Conservation (phyloP, 2,888 invertebrate species). For the Himalopsyche anomala region DNA sequence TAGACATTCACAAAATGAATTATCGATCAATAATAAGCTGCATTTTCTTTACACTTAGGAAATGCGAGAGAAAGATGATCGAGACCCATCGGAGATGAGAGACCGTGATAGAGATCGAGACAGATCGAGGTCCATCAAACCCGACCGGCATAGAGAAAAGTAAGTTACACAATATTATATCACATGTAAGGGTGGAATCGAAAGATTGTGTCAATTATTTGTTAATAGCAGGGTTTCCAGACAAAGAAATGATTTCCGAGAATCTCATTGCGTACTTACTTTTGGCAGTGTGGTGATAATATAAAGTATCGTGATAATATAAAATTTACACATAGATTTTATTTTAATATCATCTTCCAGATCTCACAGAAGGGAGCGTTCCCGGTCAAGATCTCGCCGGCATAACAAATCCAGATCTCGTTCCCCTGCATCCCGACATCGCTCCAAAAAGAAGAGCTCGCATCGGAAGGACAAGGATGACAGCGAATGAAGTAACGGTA, state of each 20-base stretch:
- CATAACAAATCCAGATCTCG: slow-evolving; percentile 85
- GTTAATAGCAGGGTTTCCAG: too few species aligned
- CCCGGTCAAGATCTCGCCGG: slow-evolving; percentile 80
- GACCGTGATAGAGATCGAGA: slow-evolving; percentile 75
- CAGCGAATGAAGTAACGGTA: slow-evolving; percentile 76
- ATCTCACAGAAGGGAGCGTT: slow-evolving; percentile 82
- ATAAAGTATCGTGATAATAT: too few species aligned
- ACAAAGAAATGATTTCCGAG: too few species aligned
- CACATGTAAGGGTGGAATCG: too few species aligned
- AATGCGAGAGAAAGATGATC: slow-evolving; percentile 65
- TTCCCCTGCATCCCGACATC: slow-evolving; percentile 81
- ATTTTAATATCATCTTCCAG: slow-evolving; percentile 68
- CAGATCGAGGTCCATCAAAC: slow-evolving; percentile 78
- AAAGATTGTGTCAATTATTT: too few species aligned
- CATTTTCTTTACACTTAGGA: slow-evolving; percentile 47
- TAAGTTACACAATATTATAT: slow-evolving; percentile 68
- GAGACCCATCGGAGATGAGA: slow-evolving; percentile 66
- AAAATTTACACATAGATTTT: not conserved
- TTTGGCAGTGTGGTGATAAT: too few species aligned
- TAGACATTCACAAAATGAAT: slow-evolving; percentile 47
- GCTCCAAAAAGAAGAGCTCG: slow-evolving; percentile 75
- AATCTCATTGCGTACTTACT: too few species aligned
- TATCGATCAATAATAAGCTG: not conserved
- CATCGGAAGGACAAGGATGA: slow-evolving; percentile 87
- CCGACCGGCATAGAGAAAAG: slow-evolving; percentile 80